A percentile compares a stretch with the other conserved stretches of the same genome.
phyloP scores from a whole-genome alignment of 2,797 vertebrate species.

The Triplophysa bombifrons region DNA sequence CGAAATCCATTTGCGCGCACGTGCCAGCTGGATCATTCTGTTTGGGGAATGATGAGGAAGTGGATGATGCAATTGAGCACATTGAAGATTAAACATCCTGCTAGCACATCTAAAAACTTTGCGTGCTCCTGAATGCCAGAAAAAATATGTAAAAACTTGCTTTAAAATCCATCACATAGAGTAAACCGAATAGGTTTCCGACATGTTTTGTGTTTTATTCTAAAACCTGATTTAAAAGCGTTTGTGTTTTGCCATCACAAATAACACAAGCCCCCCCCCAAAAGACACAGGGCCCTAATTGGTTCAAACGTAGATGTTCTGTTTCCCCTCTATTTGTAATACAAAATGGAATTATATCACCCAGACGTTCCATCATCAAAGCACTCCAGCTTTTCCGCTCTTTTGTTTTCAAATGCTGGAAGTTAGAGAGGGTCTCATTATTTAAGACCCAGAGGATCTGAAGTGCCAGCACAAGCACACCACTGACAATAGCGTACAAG shows the following conservation, averaged over 20 bases:
- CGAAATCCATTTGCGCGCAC: conserved; percentile 74
- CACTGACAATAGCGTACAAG: conserved; percentile 80
- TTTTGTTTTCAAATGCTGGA: conserved; percentile 72
- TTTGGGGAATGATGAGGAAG: conserved; percentile 77
- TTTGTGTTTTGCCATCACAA: conserved; percentile 37
- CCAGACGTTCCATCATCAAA: conserved; percentile 73
- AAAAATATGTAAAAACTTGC: conserved; percentile 24
- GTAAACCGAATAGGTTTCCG: not conserved
- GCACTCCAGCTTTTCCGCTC: conserved; percentile 71
- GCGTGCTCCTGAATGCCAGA: conserved; percentile 44
- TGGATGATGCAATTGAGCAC: conserved; percentile 66
- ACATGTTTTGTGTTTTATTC: not conserved
- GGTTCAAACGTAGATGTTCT: conserved; percentile 59
- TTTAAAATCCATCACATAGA: conserved; percentile 28
- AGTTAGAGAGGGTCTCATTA: conserved; percentile 70
- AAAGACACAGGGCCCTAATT: conserved; percentile 64
- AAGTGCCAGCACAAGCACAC: conserved; percentile 78
- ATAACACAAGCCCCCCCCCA: not conserved
- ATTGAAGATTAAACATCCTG: conserved; percentile 58
- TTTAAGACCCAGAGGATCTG: conserved; percentile 69
- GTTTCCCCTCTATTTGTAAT: conserved; percentile 61
- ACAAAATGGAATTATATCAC: conserved; percentile 64
- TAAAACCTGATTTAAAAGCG: conserved; percentile 12
- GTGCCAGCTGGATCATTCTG: conserved; percentile 81
- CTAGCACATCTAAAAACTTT: conserved; percentile 57